These are phyloP conservation scores for Mesochorus sp. DNA, from an alignment of 2,888 invertebrate genomes.

Conservation along the genomic window DNA sequence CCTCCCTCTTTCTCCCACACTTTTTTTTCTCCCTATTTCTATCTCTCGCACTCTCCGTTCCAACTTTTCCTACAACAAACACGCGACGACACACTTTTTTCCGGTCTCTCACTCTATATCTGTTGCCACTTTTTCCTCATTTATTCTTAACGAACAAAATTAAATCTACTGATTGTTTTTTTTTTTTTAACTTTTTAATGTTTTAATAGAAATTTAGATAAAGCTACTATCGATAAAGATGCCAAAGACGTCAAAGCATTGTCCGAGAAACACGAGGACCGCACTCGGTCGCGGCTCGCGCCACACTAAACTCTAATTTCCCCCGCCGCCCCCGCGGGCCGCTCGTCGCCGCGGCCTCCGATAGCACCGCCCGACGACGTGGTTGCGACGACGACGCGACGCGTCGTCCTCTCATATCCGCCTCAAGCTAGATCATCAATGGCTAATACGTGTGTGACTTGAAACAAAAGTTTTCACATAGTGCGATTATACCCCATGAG, in stretches of 20 bases:
- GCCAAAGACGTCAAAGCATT: constrained; percentile 38
- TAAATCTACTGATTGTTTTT: not conserved
- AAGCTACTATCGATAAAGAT: not conserved
- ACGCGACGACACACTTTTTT: not conserved
- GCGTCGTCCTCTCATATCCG: constrained; percentile 53
- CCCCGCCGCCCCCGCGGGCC: constrained; percentile 67
- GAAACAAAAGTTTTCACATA: constrained; percentile 4
- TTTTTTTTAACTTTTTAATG: not conserved
- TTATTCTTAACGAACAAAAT: not conserved
- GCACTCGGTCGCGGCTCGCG: constrained; percentile 77
- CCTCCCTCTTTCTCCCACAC: constrained; percentile 32
- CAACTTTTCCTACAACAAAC: not conserved
- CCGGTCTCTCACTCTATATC: not conserved
- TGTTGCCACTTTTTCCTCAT: constrained; percentile 9
- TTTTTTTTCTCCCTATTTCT: constrained; percentile 27
- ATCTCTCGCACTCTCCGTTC: not conserved
- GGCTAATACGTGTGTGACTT: constrained; percentile 16
- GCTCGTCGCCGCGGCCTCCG: constrained; percentile 62
- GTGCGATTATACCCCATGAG: no score
- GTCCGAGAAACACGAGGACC: constrained; percentile 67
- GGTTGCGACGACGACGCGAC: constrained; percentile 57
- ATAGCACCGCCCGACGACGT: constrained; percentile 60
- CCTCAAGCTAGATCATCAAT: constrained; percentile 36
- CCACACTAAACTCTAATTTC: constrained; percentile 76
- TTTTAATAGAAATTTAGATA: not conserved